These are phyloP conservation scores for Oedothorax gibbosus DNA, from an alignment of 1,140 invertebrate genomes.

Conservation along the genomic window DNA sequence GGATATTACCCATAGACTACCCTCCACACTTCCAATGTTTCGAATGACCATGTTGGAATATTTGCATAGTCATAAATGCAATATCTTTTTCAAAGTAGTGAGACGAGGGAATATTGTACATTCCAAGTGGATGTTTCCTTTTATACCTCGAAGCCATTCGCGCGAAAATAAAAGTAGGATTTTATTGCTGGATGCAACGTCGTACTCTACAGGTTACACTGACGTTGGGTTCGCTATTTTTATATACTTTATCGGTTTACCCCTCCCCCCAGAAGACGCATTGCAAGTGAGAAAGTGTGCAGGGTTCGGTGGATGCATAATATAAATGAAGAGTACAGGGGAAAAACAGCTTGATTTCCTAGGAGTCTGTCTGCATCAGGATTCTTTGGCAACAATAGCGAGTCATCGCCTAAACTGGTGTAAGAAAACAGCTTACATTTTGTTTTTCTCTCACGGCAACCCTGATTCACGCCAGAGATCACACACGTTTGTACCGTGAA, in stretches of 20 bases:
- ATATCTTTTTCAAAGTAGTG: constrained; percentile 26
- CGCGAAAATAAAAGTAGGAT: not conserved
- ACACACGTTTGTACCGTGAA: too few species aligned
- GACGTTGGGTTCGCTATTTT: constrained; percentile 20
- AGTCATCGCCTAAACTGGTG: too few species aligned
- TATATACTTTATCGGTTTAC: constrained; percentile 34
- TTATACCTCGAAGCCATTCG: not conserved
- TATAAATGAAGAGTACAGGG: too few species aligned
- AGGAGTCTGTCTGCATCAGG: too few species aligned
- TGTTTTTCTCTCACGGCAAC: too few species aligned
- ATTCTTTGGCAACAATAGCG: too few species aligned
- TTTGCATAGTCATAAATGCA: constrained; percentile 43
- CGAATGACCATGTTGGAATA: constrained; percentile 21
- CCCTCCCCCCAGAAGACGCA: not conserved
- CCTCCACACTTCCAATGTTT: too few species aligned
- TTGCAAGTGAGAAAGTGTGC: not conserved
- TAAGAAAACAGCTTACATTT: too few species aligned
- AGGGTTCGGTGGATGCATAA: too few species aligned
- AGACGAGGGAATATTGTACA: not conserved
- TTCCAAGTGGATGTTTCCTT: constrained; percentile 1
- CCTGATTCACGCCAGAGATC: too few species aligned
- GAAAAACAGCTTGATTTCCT: too few species aligned
- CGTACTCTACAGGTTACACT: constrained; percentile 9
- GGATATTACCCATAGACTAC: too few species aligned
- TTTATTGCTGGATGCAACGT: constrained; percentile 22